phyloP scores from a whole-genome alignment of 2,113 vertebrate genomes.

The Empidonax traillii region DNA sequence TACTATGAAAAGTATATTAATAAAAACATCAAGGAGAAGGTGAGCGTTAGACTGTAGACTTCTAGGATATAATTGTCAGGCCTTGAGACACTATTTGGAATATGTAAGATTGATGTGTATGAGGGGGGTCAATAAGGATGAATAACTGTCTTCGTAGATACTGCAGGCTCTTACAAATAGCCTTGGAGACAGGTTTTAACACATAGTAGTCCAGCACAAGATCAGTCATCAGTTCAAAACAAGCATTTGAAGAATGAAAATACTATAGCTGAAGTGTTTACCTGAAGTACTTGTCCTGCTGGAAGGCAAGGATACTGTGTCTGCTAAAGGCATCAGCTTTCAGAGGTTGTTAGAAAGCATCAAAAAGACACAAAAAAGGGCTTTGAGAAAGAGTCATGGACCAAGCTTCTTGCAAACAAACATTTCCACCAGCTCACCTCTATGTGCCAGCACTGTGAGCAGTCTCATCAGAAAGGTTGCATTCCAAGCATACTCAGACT shows the following conservation, averaged over 20 bases:
- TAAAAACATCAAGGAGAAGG: background rate
- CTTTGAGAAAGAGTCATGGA: background rate
- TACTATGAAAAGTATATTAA: background rate
- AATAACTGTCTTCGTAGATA: background rate
- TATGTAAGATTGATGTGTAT: background rate
- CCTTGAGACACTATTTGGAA: background rate
- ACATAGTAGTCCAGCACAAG: rapidly evolving
- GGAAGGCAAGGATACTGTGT: background rate
- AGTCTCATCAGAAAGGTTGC: background rate
- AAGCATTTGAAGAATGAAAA: background rate
- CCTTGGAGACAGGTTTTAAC: background rate
- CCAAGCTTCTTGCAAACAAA: background rate
- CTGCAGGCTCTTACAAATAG: background rate
- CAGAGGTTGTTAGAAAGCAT: background rate
- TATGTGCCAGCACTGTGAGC: background rate
- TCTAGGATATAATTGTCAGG: background rate
- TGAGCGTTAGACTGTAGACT: background rate
- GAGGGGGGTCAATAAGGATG: background rate
- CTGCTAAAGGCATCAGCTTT: background rate
- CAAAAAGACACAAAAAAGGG: background rate
- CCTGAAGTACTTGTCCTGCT: background rate
- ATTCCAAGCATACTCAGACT: background rate
- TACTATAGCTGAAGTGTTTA: background rate
- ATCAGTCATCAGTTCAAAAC: background rate
- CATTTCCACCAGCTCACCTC: background rate